These are phyloP conservation scores for Lepidotrigona ventralis DNA, from an alignment of 1,140 invertebrate genomes.

Conservation along the genomic window DNA sequence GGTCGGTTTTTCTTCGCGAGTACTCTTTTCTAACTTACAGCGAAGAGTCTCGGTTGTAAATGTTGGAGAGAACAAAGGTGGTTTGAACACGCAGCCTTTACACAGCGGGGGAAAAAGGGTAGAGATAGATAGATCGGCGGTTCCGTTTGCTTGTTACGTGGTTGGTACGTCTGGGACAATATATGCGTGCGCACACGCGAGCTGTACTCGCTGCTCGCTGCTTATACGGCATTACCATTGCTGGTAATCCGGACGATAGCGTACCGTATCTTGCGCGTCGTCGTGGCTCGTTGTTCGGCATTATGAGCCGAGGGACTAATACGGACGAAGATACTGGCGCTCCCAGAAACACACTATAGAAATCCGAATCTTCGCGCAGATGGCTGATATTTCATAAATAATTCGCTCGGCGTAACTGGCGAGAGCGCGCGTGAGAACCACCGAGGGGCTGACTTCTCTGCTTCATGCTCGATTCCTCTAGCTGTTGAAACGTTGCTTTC, in stretches of 20 bases:
- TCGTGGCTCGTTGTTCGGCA: conserved; percentile 35
- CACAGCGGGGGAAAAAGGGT: conserved; percentile 42
- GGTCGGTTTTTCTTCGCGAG: conserved; percentile 17
- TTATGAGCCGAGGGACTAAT: conserved; percentile 55
- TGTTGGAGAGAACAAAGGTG: conserved; percentile 55
- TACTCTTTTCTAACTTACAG: conserved; percentile 8
- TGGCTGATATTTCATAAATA: conserved; percentile 45
- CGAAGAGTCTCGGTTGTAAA: neutral
- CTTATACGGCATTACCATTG: conserved; percentile 52
- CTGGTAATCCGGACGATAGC: conserved; percentile 55
- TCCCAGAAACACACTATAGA: conserved; percentile 3
- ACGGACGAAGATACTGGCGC: conserved; percentile 50
- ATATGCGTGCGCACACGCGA: conserved; percentile 21
- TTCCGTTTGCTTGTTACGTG: conserved; percentile 54
- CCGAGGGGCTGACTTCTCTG: too few relatives aligned
- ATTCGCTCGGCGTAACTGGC: conserved; percentile 25
- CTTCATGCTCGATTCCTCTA: neutral
- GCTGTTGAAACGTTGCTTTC: neutral
- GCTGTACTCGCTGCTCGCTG: conserved; percentile 27
- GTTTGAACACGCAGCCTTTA: conserved; percentile 40
- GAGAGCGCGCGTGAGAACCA: conserved; percentile 17
- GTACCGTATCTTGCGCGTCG: conserved; percentile 39
- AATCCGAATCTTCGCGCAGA: conserved; percentile 22
- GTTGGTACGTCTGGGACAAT: conserved; percentile 26
- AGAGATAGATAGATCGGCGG: conserved; percentile 39